Evolutionary conservation across 2,888 invertebrate species (phyloP).

Genomic region (Thymelicus sylvestris): DNA sequence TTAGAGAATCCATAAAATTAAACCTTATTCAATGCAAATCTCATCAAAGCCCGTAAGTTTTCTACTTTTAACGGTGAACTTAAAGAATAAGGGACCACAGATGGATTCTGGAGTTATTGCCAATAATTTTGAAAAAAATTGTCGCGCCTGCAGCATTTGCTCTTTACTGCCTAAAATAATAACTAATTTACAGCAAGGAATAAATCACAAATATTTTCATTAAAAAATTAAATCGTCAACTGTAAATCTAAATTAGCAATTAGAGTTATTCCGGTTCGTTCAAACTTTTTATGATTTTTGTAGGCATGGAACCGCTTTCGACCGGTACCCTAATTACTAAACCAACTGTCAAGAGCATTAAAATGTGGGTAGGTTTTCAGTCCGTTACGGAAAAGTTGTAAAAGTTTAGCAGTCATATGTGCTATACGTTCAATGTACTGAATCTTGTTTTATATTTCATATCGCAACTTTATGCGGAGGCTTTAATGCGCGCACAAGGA

Average conservation of each 20-base stretch:
- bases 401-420: slow-evolving; percentile 13
- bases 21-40: too few relatives aligned
- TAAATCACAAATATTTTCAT: neutral
- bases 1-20: too few relatives aligned
- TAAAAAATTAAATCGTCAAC: neutral
- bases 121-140: too few relatives aligned
- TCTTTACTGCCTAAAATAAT: too few relatives aligned
- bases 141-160: too few relatives aligned
- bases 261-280: slow-evolving; percentile 20
- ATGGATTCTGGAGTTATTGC: too few relatives aligned
- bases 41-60: too few relatives aligned
- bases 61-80: too few relatives aligned
- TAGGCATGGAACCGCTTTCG: slow-evolving; percentile 33
- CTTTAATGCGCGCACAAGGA: slow-evolving; percentile 20
- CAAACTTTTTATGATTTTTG: slow-evolving; percentile 38
- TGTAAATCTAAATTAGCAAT: slow-evolving; percentile 1
- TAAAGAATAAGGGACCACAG: too few relatives aligned
- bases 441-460: slow-evolving; percentile 30
- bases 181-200: too few relatives aligned
- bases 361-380: slow-evolving; percentile 33
- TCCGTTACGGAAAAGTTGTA: slow-evolving; percentile 29
- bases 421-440: neutral
- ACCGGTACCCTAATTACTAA: slow-evolving; percentile 38
- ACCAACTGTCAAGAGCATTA: slow-evolving; percentile 40
- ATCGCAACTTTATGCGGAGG: slow-evolving; percentile 22